phyloP scores from a whole-genome alignment of 1,140 invertebrate genomes.

The Riptortus pedestris region DNA sequence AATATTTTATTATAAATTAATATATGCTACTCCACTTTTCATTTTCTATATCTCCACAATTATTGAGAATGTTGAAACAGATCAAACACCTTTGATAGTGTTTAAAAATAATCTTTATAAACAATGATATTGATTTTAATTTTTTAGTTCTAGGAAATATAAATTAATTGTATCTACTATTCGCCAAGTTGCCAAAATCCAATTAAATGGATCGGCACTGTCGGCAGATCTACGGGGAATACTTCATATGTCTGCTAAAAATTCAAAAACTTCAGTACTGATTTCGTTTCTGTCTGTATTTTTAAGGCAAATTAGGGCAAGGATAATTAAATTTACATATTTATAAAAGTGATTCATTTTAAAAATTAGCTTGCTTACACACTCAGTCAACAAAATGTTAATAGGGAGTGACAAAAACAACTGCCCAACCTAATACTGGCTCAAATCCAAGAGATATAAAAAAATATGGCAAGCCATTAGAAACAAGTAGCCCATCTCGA shows the following conservation, averaged over 20 bases:
- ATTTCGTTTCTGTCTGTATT: not conserved
- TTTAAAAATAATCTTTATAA: not conserved
- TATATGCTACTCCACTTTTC: too few species aligned
- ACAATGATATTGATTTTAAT: constrained; percentile 9
- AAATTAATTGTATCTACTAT: constrained; percentile 10
- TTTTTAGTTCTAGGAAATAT: constrained; percentile 13
- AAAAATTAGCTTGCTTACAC: not conserved
- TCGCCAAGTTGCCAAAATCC: constrained; percentile 13
- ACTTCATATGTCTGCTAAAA: constrained; percentile 9
- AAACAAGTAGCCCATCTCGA: constrained; percentile 58
- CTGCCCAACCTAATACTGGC: constrained; percentile 11
- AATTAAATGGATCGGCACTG: constrained; percentile 16
- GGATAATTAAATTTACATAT: constrained; percentile 1
- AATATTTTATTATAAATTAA: too few species aligned
- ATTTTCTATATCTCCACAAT: constrained; percentile 22
- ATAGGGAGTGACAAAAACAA: constrained; percentile 8
- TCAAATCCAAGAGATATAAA: constrained; percentile 38
- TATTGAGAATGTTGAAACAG: constrained; percentile 7
- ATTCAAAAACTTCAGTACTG: constrained; percentile 12
- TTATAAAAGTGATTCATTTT: not conserved
- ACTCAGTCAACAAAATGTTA: constrained; percentile 10
- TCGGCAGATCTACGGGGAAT: constrained; percentile 1
- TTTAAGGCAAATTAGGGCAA: not conserved
- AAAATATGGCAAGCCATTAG: constrained; percentile 57
- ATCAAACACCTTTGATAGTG: constrained; percentile 28